Conservation (phyloP, 2,888 invertebrate species). For the Tortricodes alternella region DNA sequence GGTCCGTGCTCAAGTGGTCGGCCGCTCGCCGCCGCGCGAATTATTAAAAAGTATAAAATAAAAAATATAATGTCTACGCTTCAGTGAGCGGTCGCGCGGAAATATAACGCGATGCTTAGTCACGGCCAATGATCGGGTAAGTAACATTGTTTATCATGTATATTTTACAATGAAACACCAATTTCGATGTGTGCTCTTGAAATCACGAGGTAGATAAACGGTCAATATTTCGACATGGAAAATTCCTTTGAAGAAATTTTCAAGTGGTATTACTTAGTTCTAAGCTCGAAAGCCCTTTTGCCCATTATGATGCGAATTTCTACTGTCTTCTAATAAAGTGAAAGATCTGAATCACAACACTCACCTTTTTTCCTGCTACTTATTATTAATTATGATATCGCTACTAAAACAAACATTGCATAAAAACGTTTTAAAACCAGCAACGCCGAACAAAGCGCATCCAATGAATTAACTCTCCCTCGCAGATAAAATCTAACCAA, state of each 20-base stretch:
- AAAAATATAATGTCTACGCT: constrained; percentile 61
- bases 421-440: constrained; percentile 57
- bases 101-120: constrained; percentile 57
- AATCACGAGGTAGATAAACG: no score
- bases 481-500: constrained; percentile 74
- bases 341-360: background rate
- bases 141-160: constrained; percentile 9
- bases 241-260: no score
- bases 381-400: constrained; percentile 44
- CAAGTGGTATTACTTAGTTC: no score
- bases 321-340: background rate
- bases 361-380: background rate
- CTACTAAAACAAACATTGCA: constrained; percentile 46
- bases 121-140: constrained; percentile 46
- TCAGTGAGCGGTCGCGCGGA: constrained; percentile 57
- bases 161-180: no score
- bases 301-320: no score
- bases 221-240: no score
- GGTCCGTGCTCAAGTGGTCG: constrained; percentile 76
- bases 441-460: constrained; percentile 65
- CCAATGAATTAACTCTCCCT: constrained; percentile 70
- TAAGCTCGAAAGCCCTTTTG: no score
- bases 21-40: constrained; percentile 67
- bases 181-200: no score
- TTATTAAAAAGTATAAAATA: constrained; percentile 76